Base-by-base conservation (phyloP, 2,888 invertebrate species). In the Bellardia bayeri region DNA sequence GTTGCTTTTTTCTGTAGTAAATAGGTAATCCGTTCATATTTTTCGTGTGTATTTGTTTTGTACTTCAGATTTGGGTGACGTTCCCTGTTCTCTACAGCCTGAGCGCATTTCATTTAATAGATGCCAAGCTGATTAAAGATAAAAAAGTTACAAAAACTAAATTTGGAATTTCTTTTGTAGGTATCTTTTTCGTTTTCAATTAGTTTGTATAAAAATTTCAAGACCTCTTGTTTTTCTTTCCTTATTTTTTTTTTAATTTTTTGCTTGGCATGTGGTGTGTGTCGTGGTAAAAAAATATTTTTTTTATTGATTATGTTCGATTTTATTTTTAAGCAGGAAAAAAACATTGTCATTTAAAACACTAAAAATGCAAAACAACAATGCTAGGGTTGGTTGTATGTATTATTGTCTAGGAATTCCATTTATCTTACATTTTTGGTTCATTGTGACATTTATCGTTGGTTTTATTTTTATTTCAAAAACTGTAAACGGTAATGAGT, bases 241-340 rank as follows among this genome's bases (percentile, higher is more conserved):
- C 23, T 45, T 45, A 13, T 45, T 51, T 51, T 49, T 13, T 6
- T 23, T 23, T 23, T n/a, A n/a, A 30, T 3, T 58, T 56, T 63
- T 49, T 16, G 6, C 85, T 85, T 81, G 63, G 85, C 80, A 85
- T 85, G 85, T 75, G 85, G 85, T 71, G 63, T 81, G 11, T 69
- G 61, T 58, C n/a, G 42, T 74, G 58, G 54, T 54, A 71, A 51
- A 61, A 68, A 76, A 63, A 0, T 13, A 51, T 54, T 81, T 63
- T 54, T 63, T 78, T 69, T 79, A 87, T 87, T 85, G 87, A 87
- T 87, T 87, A 69, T 79, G 58, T 85, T 87, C 69, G 74, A 71
- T 87, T 82, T 78, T 84, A 68, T 84, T 85, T 85, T 54, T 63
- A 64, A n/a, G 30, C 68, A 40, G 45, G 23, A 69, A 81, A 75